Percentiles rank a stretch among this genome's conserved stretches.
These are phyloP conservation scores for Steatocranus sp. DNA, from an alignment of 2,797 vertebrate species.

Conservation along the genomic window DNA sequence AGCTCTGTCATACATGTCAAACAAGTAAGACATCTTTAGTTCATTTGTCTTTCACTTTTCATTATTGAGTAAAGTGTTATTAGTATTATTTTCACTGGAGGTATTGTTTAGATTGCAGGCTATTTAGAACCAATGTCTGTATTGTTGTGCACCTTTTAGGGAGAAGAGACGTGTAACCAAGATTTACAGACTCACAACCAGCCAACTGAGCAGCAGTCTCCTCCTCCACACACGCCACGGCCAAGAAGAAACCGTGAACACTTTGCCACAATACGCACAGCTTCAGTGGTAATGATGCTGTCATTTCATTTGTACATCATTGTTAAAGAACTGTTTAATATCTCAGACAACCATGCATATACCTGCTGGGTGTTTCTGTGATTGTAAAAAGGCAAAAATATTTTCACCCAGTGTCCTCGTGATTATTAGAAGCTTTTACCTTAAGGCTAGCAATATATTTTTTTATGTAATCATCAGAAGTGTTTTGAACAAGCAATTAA, in stretches of 20 bases:
- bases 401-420: not conserved
- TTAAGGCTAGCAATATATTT: not conserved
- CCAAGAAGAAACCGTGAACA: slow-evolving; percentile 96
- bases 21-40: slow-evolving; percentile 74
- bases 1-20: slow-evolving; percentile 96
- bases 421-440: not conserved
- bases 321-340: not conserved
- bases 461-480: not conserved
- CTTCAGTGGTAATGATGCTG: slow-evolving; percentile 84
- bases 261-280: slow-evolving; percentile 98
- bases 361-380: not conserved
- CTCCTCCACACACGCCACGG: slow-evolving; percentile 85
- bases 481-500: not conserved
- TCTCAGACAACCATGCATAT: not conserved
- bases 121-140: no score
- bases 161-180: slow-evolving; percentile 85
- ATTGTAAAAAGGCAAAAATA: not conserved
- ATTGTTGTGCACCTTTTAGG: slow-evolving; percentile 67
- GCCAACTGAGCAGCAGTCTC: slow-evolving; percentile 86
- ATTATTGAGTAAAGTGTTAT: not conserved
- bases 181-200: slow-evolving; percentile 82
- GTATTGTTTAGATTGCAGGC: not conserved
- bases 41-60: not conserved
- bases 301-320: not conserved
- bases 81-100: not conserved